A percentile compares a stretch with the other conserved stretches of the same genome.
Conservation (phyloP, 2,797 vertebrate genomes). For the Centroberyx gerrardi region DNA sequence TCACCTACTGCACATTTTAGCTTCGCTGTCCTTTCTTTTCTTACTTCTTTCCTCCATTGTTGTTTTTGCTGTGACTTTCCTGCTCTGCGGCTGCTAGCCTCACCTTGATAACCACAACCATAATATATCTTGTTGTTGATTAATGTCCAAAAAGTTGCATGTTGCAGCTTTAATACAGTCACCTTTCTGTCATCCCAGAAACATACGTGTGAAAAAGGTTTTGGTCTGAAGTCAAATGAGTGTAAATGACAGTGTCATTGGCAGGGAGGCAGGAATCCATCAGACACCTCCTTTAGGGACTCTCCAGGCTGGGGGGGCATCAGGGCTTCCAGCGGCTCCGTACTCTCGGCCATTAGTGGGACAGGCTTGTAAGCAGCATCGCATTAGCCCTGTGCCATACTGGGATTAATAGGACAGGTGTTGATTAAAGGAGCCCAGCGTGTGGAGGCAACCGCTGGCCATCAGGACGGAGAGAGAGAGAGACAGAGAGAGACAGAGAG, state of each 20-base stretch:
- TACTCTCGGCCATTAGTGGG: conserved; percentile 62
- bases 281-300: conserved; percentile 58
- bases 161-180: too few species aligned
- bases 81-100: too few species aligned
- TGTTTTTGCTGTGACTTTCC: too few species aligned
- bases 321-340: conserved; percentile 50
- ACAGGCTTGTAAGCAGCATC: conserved; percentile 64
- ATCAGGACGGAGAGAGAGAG: conserved; percentile 28
- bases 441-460: conserved; percentile 68
- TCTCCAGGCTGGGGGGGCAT: conserved; percentile 26
- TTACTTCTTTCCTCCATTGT: too few species aligned
- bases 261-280: conserved; percentile 62
- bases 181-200: background rate
- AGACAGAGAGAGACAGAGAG: conserved; percentile 24
- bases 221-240: conserved; percentile 4
- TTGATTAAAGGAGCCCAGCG: conserved; percentile 72
- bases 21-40: too few species aligned
- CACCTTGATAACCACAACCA: too few species aligned
- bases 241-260: conserved; percentile 63
- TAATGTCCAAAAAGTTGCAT: too few species aligned
- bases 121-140: too few species aligned
- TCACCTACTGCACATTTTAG: too few species aligned
- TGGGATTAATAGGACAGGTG: conserved; percentile 74
- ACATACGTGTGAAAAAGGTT: background rate
- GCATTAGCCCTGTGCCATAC: conserved; percentile 66